Evolutionary conservation across 2,797 vertebrate species (phyloP), one percentile per base, ranked within the genome.

Genomic region (Chromobotia macracanthus): DNA sequence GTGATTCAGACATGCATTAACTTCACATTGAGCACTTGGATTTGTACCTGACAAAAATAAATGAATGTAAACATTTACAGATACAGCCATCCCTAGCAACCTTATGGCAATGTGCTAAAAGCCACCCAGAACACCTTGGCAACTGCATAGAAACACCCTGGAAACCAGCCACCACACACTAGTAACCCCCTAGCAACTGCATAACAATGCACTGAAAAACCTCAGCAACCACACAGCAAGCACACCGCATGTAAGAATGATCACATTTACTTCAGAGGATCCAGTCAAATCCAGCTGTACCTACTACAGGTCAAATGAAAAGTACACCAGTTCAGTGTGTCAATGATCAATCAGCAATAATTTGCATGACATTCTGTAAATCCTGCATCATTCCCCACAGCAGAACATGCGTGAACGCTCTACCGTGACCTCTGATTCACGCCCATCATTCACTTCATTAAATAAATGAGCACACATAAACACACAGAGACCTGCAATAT

Each of bases 311-410:
- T 23, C 9, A 50, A 50, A 69, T 70, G 10, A 56, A 68, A 38
- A 74, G 31, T 46, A 35, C 18, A 77, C 41, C 31, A 68, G 23
- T 12, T 60, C 38, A 46, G 10, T 0, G 5, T 50, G 25, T 77
- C 41, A 77, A 23, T 50, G 35, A 69, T 63, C 23, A 11, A 12
- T 77, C 82, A 56, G 21, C 81, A 64, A 69, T 82, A 31, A 86
- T 90, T 82, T 86, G 73, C 88, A 88, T 88, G 83, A 86, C 77
- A 72, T 69, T 13, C 38, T 85, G 23, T 82, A 87, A 80, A 71
- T 67, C 41, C 53, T 13, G 31, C 35, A 18, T 5, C 64, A 61
- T 64, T 61, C 66, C 25, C 53, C 75, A 72, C 31, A 21, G 18
- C 12, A 3, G 44, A 44, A 60, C 28, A 77, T 19, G 48, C 25